These are phyloP conservation scores for Gorsachius goisagi DNA, from an alignment of 2,113 vertebrate genomes.

Conservation along the genomic window DNA sequence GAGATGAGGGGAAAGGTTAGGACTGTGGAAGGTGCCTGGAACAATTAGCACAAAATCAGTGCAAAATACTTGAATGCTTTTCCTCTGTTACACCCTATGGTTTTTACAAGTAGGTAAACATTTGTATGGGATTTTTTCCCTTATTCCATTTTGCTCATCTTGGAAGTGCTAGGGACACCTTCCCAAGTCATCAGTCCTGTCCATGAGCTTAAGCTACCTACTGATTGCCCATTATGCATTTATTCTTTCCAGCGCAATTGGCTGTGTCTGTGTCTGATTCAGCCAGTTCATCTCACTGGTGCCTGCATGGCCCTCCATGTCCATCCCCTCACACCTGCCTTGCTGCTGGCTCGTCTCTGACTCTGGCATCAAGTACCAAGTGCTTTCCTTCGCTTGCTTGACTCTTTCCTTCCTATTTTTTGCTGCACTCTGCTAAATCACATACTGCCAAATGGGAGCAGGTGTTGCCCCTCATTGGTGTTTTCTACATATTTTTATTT, in stretches of 20 bases:
- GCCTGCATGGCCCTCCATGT: neutral
- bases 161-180: neutral
- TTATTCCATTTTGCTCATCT: neutral
- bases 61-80: neutral
- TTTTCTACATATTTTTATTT: conserved; percentile 7
- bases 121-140: neutral
- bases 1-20: neutral
- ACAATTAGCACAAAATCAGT: neutral
- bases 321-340: neutral
- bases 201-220: neutral
- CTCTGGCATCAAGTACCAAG: neutral
- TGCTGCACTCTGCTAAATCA: neutral
- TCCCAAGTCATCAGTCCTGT: neutral
- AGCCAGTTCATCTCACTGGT: neutral
- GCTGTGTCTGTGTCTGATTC: neutral
- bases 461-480: neutral
- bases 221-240: neutral
- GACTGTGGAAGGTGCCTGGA: neutral
- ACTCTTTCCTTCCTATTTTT: neutral
- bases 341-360: neutral
- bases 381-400: neutral
- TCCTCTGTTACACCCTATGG: neutral
- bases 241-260: neutral
- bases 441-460: neutral
- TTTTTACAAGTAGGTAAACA: neutral